Evolutionary conservation across 2,888 invertebrate species (phyloP).

Genomic region (Caenorhabditis sulstoni): DNA sequence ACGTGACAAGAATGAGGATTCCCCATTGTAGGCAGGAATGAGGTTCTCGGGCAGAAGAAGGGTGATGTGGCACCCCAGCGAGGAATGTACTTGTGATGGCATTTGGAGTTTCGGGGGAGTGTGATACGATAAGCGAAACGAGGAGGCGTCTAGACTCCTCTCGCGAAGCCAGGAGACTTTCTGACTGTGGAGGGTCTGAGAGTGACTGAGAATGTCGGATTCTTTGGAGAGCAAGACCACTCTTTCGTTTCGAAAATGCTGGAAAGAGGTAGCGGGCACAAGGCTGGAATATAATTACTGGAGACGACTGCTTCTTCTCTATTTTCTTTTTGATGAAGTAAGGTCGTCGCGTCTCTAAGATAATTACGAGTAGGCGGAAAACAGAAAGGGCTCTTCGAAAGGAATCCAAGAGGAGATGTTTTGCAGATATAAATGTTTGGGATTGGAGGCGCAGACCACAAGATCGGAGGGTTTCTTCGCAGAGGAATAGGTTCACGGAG

Average conservation of each 20-base stretch:
- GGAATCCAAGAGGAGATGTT: neutral
- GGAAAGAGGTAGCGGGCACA: too few species aligned
- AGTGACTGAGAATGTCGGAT: too few species aligned
- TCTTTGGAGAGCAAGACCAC: too few species aligned
- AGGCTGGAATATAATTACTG: too few species aligned
- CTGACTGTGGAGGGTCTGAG: too few species aligned
- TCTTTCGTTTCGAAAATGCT: too few species aligned
- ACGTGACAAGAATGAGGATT: neutral
- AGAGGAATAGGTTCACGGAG: neutral
- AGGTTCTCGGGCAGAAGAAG: neutral
- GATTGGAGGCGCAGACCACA: too few species aligned
- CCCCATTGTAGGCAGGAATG: neutral
- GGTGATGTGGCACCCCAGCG: neutral
- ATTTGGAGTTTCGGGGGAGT: constrained; percentile 7
- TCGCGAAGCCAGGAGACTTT: too few species aligned
- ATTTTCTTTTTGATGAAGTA: neutral
- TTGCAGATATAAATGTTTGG: too few species aligned
- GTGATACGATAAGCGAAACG: neutral
- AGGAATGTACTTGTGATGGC: neutral
- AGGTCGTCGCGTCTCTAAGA: neutral
- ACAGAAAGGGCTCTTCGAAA: neutral
- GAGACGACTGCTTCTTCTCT: too few species aligned
- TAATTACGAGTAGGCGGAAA: neutral
- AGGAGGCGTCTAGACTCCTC: neutral
- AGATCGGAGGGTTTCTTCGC: neutral